Conservation (phyloP, 1,140 invertebrate species). For the Triops longicaudatus region DNA sequence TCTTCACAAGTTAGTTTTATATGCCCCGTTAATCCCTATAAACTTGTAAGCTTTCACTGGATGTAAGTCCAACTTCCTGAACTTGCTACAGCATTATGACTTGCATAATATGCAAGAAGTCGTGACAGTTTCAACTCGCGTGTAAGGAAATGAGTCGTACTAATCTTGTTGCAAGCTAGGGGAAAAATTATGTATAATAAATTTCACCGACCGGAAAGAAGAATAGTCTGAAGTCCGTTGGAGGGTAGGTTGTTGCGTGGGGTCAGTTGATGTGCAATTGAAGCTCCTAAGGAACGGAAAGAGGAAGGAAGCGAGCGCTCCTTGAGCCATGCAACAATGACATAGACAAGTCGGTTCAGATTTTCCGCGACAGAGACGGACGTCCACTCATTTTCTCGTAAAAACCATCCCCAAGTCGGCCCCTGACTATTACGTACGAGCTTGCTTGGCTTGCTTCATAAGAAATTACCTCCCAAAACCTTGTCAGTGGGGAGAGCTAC, state of each 20-base stretch:
- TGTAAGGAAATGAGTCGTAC: too few relatives aligned
- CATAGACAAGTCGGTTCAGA: conserved; percentile 5
- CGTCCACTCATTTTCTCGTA: conserved; percentile 1
- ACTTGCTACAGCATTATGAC: too few relatives aligned
- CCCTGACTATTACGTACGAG: not conserved
- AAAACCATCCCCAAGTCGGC: not conserved
- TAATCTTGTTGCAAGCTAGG: too few relatives aligned
- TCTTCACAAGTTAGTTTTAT: too few relatives aligned
- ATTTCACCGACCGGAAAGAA: too few relatives aligned
- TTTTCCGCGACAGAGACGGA: conserved; percentile 10
- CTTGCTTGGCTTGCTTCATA: not conserved
- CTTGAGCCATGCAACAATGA: not conserved
- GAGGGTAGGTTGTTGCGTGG: not conserved
- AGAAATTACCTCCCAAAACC: not conserved
- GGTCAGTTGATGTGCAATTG: not conserved
- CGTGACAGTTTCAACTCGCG: too few relatives aligned
- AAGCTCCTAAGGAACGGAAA: not conserved
- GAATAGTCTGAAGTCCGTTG: too few relatives aligned
- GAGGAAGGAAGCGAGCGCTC: not conserved
- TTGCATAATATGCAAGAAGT: too few relatives aligned
- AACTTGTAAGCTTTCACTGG: too few relatives aligned
- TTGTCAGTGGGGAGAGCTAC: not conserved
- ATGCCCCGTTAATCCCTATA: too few relatives aligned
- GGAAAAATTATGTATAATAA: too few relatives aligned
- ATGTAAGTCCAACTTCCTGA: too few relatives aligned